Evolutionary conservation across 2,113 vertebrate genomes (phyloP).

Genomic region (Mastomys natalensis): DNA sequence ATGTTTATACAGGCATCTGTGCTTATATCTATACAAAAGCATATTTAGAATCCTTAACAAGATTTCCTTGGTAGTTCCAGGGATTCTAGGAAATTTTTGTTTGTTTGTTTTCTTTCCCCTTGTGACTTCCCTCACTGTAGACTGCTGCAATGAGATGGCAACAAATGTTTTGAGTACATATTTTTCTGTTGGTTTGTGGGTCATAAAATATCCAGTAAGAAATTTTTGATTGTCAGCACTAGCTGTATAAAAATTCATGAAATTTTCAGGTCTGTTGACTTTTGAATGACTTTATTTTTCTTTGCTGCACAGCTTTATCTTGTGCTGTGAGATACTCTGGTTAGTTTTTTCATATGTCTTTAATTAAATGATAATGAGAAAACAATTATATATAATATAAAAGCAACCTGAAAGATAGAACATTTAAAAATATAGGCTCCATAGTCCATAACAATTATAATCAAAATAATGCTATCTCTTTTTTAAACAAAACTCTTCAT

Average conservation of each 20-base stretch:
- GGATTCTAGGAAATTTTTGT: background rate
- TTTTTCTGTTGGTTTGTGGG: background rate
- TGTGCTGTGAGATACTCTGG: background rate
- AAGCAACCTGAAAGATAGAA: slow-evolving; percentile 3
- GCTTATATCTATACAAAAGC: background rate
- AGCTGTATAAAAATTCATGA: slow-evolving; percentile 1
- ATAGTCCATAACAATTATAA: background rate
- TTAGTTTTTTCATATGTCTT: slow-evolving; percentile 35
- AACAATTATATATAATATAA: slow-evolving; percentile 37
- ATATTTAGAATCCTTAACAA: background rate
- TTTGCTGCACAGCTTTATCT: background rate
- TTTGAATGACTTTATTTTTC: slow-evolving; percentile 46
- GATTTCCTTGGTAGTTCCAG: background rate
- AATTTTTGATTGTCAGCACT: background rate
- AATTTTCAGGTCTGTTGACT: slow-evolving; percentile 19
- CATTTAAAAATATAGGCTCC: slow-evolving; percentile 37
- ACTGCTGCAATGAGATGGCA: background rate
- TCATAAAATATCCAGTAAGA: slow-evolving; percentile 50
- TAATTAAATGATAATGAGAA: slow-evolving; percentile 47
- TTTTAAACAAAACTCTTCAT: slow-evolving; percentile 32
- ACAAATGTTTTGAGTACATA: background rate
- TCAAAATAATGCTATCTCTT: background rate
- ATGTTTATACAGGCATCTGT: background rate
- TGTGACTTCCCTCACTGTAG: background rate
- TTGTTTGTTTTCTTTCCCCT: too few relatives aligned